phyloP scores from a whole-genome alignment of 2,888 invertebrate genomes.

The Cryptophagus acutangulus region DNA sequence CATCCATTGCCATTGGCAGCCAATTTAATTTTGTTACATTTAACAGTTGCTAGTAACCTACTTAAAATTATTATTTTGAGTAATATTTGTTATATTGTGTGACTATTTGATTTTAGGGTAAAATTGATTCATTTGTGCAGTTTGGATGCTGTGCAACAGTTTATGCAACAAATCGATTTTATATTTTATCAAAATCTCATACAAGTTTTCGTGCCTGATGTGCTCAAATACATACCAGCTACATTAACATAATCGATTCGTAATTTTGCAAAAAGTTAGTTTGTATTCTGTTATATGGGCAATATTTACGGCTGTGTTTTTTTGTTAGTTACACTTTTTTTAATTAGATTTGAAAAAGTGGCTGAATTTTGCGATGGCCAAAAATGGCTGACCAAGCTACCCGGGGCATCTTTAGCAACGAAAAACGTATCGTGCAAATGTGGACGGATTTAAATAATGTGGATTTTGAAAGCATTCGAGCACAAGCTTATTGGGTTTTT shows the following conservation, averaged over 20 bases:
- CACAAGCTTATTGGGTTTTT: slow-evolving; percentile 95
- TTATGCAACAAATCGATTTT: slow-evolving; percentile 80
- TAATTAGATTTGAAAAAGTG: slow-evolving; percentile 79
- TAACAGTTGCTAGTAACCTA: too few species aligned
- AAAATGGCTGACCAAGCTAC: slow-evolving; percentile 95
- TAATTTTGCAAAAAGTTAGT: slow-evolving; percentile 77
- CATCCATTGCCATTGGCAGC: too few species aligned
- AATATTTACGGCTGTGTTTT: not conserved
- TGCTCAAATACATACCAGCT: slow-evolving; percentile 89
- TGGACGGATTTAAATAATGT: slow-evolving; percentile 92
- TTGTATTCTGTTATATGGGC: not conserved
- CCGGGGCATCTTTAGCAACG: slow-evolving; percentile 90
- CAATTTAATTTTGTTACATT: too few species aligned
- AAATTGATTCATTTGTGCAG: slow-evolving; percentile 66
- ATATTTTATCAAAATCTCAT: slow-evolving; percentile 94
- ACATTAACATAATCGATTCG: slow-evolving; percentile 88
- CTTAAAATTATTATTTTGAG: too few species aligned
- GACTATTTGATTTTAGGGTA: slow-evolving; percentile 47
- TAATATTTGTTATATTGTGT: too few species aligned
- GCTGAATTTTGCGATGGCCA: slow-evolving; percentile 70
- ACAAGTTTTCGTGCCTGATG: slow-evolving; percentile 94
- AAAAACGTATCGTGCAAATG: slow-evolving; percentile 95
- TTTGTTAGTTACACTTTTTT: slow-evolving; percentile 17
- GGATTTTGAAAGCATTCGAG: slow-evolving; percentile 94
- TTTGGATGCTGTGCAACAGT: slow-evolving; percentile 68